Conservation (phyloP, 1,140 invertebrate species). For the Micrasema longulum region DNA sequence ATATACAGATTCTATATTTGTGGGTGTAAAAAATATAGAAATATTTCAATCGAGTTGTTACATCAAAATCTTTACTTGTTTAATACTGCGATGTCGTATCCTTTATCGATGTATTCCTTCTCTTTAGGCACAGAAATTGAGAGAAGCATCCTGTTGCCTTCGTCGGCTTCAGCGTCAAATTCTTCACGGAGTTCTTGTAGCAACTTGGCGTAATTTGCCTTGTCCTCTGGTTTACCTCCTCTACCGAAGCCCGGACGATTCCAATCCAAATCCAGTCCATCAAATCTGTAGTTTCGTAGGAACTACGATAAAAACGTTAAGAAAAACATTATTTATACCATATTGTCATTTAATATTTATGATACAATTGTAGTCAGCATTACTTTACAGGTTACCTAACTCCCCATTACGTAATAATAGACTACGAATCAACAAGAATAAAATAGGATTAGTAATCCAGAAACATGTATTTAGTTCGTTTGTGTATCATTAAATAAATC, state of each 20-base stretch:
- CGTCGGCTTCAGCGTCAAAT: constrained; percentile 1
- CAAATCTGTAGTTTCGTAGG: constrained; percentile 90
- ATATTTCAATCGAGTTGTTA: too few species aligned
- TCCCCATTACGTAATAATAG: not conserved
- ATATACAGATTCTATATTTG: too few species aligned
- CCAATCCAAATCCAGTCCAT: constrained; percentile 96
- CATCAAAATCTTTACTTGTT: too few species aligned
- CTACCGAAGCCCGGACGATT: constrained; percentile 88
- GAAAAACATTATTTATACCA: not conserved
- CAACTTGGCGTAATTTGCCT: constrained; percentile 3
- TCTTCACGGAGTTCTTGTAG: constrained; percentile 4
- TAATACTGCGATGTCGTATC: not conserved
- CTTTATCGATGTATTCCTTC: not conserved
- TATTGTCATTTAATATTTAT: not conserved
- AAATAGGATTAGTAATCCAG: not conserved
- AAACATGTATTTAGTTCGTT: not conserved
- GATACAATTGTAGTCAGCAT: not conserved
- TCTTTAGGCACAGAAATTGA: constrained; percentile 65
- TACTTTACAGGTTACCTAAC: not conserved
- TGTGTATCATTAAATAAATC: too few species aligned
- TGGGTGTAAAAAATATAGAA: too few species aligned
- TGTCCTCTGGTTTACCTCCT: constrained; percentile 9
- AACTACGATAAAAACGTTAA: constrained; percentile 70
- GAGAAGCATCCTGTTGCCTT: not conserved
- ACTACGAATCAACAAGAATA: not conserved